Evolutionary conservation across 1,140 invertebrate species (phyloP).

Genomic region (Hetaerina americana): DNA sequence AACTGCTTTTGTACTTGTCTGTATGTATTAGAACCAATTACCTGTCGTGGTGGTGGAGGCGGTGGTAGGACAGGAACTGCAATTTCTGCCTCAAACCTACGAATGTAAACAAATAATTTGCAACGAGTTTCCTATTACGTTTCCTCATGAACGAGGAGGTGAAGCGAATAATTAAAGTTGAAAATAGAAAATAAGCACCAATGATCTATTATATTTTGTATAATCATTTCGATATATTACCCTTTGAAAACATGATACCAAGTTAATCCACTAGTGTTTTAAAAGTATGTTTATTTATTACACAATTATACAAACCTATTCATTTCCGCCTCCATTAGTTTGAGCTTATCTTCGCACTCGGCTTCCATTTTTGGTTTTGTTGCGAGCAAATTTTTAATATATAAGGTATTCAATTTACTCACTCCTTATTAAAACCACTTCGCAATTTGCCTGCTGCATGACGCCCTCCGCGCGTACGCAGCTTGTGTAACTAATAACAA

Average conservation of each 20-base stretch:
- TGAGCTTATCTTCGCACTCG: constrained; percentile 32
- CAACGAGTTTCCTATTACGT: not conserved
- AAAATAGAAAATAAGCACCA: constrained; percentile 8
- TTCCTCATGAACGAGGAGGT: constrained; percentile 6
- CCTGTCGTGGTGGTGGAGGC: constrained; percentile 33
- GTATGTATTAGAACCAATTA: constrained; percentile 53
- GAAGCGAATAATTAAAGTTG: constrained; percentile 7
- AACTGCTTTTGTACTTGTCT: constrained; percentile 49
- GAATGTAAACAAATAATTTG: constrained; percentile 14
- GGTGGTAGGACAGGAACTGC: constrained; percentile 41
- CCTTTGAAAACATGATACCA: constrained; percentile 7
- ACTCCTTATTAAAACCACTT: too few relatives aligned
- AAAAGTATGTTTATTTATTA: constrained; percentile 4
- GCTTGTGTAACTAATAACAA: too few relatives aligned
- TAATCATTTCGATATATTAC: constrained; percentile 2
- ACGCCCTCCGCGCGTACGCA: too few relatives aligned
- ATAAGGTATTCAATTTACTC: too few relatives aligned
- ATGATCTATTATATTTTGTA: not conserved
- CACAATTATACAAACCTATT: constrained; percentile 42
- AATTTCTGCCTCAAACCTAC: constrained; percentile 77
- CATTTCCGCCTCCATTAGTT: constrained; percentile 73
- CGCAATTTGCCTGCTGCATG: too few relatives aligned
- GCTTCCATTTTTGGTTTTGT: too few relatives aligned
- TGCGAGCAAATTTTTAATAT: too few relatives aligned
- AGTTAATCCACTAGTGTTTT: constrained; percentile 2